Evolutionary conservation across 1,140 invertebrate species (phyloP), one percentile per base, ranked within the genome.

Genomic region (Lepidurus couesii): DNA sequence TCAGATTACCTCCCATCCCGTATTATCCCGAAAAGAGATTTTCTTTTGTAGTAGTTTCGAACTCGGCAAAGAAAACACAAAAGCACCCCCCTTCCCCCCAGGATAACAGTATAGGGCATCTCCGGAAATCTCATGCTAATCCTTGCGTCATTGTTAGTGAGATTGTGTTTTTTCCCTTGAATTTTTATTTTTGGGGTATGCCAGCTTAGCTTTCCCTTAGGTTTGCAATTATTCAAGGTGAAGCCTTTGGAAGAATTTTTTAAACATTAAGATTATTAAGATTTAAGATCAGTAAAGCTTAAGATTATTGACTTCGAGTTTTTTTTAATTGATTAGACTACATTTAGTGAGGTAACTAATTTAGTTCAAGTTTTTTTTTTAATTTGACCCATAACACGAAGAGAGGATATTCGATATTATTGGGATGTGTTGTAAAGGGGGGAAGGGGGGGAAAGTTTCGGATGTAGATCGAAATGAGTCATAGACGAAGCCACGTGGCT

Each of bases 401-500:
- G 34, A 34, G 34, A 34, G 34, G 34, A 34, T 34, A 21, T 65
- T 65, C 16, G 53, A 65, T 16, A 21, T 65, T 65, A 21, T 65
- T 65, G 53, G 0, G n/a, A 65, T 65, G 21, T 65, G 53, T 34
- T 34, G 34, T 4, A 34, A 34, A 65, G 53, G 53, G 53, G 21
- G 53, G n/a, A 21, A 65, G 21, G 16, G 16, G 16, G 16, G n/a
- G 53, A 65, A 65, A 21, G 53, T 65, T 7, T 13, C 0, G 16
- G 34, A 34, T 65, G 16, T 13, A n/a, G 53, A 65, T 65, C 53
- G 53, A 65, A 65, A 65, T 65, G 53, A 65, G 53, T 65, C 53
- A 65, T 21, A 65, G 53, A 21, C 16, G 53, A 21, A 65, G 53
- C 53, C 53, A 65, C 53, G 53, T 65, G 53, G 53, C 53, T 13